Evolutionary conservation across 2,113 vertebrate genomes (phyloP), one percentile per base, ranked within the genome.

Genomic region (Festucalex cinctus): DNA sequence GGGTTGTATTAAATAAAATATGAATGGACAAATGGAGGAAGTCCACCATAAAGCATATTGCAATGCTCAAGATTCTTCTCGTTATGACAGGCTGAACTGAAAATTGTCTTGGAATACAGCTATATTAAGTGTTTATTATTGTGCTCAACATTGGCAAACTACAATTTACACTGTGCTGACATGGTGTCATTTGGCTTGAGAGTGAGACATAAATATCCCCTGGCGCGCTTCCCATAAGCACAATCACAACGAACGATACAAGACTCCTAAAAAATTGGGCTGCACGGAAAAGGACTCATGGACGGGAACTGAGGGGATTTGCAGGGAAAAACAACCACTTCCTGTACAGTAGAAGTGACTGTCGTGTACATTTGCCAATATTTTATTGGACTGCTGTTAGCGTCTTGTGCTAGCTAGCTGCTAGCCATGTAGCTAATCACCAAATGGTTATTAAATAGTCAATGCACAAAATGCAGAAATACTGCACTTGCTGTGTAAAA

Each of bases 301-400:
- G 44, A 56, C 53, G 6, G 44, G 44, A 46, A 76, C 74, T 58
- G 26, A 24, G 70, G 66, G 66, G 37, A 64, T 66, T 76, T 66
- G 73, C 65, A 69, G 68, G 44, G 76, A 76, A 78, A 82, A 76
- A 84, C 60, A 59, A 64, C 81, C 66, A 70, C 69, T 80, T 78
- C 79, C 54, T 67, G 39, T 19, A 6, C 44, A 46, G 17, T 71
- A 74, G 82, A 85, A 85, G 79, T 68, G 48, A 80, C 66, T 68
- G 65, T 72, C 71, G 70, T 81, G 39, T 12, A 32, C 28, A 13
- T 41, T 46, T 2, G 28, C 28, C 4, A 32, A 46, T 46, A 46
- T 6, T 46, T 17, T 16, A 2, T 6, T 1, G 17, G 44, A 16
- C 44, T 19, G 44, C 44, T 46, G 44, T 46, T 46, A 17, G 44